Evolutionary conservation across 2,797 vertebrate genomes (phyloP), one percentile per base, ranked within the genome.

Genomic region (Onychomys arenicola): DNA sequence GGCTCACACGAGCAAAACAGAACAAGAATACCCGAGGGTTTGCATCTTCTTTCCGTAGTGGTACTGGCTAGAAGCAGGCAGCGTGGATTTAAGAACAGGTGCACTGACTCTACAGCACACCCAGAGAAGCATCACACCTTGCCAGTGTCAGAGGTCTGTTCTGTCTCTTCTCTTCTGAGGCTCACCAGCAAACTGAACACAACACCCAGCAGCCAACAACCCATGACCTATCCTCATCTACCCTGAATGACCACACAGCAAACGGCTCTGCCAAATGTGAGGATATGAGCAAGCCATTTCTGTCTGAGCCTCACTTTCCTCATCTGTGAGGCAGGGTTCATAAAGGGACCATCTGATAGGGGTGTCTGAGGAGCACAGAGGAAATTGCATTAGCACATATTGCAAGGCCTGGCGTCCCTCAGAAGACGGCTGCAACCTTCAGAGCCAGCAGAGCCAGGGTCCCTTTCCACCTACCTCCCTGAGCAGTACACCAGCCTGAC

Each of bases 31-130:
- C 29, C 5, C 0, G 12, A 23, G 16, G 1, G 27, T 37, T 34
- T 12, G 7, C 17, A 6, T 4, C 25, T 57, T 49, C 73, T 37
- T n/a, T 59, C 88, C 59, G 9, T 21, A 34, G 25, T 43, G 34
- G 34, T 29, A 37, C 19, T 27, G 63, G 43, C n/a, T 43, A 29
- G 27, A 11, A 32, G 21, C 8, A 40, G 40, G 52, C 75, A 86
- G 27, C 8, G 0, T 0, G 0, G 37, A 17, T 3, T 25, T 16
- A 78, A 57, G 34, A 82, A 23, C 1, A 0, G 37, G 2, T 1
- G 13, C 34, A 9, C 59, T 16, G 3, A 11, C 23, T 3, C 87
- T 23, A 19, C 23, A 37, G 23, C 37, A 43, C 17, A 16, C 34
- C 81, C 52, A 23, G 19, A 9, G 34, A 43, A 23, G 19, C 8